Conservation (phyloP, 2,888 invertebrate genomes). For the Drosophila melanocephala region DNA sequence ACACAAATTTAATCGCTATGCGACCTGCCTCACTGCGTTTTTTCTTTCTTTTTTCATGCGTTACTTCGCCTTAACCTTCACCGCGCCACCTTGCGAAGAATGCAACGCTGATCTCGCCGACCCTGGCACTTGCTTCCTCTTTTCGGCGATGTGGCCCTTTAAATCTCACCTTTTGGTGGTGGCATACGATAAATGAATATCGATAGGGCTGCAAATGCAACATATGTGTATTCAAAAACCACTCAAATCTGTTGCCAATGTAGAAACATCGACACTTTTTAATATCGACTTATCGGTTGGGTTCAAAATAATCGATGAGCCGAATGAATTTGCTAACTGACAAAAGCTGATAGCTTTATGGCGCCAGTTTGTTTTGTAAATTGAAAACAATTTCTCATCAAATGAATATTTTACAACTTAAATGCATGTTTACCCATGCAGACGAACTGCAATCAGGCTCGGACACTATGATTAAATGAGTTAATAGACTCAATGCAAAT, state of each 20-base stretch:
- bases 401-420: background rate
- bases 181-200: no score
- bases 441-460: background rate
- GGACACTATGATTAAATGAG: background rate
- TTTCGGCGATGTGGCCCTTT: no score
- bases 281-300: background rate
- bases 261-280: background rate
- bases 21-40: no score
- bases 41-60: no score
- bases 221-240: background rate
- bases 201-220: no score
- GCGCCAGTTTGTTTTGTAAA: background rate
- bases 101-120: no score
- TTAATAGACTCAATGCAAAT: background rate
- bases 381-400: no score
- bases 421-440: background rate
- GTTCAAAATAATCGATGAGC: background rate
- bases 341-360: conserved; percentile 17
- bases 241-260: background rate
- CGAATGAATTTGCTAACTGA: background rate
- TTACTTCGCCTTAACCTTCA: no score
- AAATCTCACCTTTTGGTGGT: no score
- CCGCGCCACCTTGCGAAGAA: no score
- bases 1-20: no score
- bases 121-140: no score